A percentile compares a stretch with the other conserved stretches of the same genome.
These are phyloP conservation scores for Falco rusticolus DNA, from an alignment of 2,797 vertebrate species.

Conservation along the genomic window DNA sequence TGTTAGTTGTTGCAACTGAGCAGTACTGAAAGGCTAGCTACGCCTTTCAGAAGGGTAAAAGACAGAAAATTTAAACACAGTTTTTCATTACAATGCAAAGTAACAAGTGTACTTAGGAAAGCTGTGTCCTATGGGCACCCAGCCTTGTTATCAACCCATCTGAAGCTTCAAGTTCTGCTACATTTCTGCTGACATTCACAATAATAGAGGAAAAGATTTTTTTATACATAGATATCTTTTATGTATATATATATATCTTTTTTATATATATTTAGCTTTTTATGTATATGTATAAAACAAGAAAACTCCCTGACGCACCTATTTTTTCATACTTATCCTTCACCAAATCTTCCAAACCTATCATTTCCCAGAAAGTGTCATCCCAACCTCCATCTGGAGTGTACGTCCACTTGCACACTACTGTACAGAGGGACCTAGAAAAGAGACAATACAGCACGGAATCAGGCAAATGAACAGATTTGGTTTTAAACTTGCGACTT, in stretches of 20 bases:
- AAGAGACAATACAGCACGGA: neutral
- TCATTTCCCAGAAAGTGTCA: slow-evolving; percentile 86
- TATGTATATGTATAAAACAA: neutral
- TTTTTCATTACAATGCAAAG: neutral
- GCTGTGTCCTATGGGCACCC: neutral
- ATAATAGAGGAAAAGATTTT: neutral
- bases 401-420: slow-evolving; percentile 97
- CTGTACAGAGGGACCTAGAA: slow-evolving; percentile 90
- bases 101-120: neutral
- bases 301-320: slow-evolving; percentile 74
- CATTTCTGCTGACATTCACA: neutral
- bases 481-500: neutral
- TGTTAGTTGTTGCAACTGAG: neutral
- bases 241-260: too few relatives aligned
- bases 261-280: neutral
- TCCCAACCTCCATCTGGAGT: slow-evolving; percentile 89
- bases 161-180: neutral
- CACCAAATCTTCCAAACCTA: slow-evolving; percentile 88
- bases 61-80: neutral
- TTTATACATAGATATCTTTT: neutral
- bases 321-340: slow-evolving; percentile 90
- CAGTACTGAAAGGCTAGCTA: neutral
- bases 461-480: neutral
- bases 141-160: neutral
- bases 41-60: neutral